Evolutionary conservation across 2,888 invertebrate species (phyloP).

Genomic region (Lithophane ornitopus): DNA sequence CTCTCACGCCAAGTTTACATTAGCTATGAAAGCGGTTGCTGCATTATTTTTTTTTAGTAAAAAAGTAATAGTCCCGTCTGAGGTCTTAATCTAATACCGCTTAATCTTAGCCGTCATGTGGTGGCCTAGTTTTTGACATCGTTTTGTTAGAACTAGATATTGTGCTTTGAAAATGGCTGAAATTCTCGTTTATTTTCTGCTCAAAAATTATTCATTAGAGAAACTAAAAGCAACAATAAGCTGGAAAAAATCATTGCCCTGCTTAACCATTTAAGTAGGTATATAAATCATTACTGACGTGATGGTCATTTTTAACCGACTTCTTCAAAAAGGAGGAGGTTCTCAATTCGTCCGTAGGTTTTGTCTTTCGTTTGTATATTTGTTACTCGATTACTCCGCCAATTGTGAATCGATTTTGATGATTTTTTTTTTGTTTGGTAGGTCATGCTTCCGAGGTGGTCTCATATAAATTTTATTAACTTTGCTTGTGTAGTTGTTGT

Average conservation of each 20-base stretch:
- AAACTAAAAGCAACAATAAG: neutral
- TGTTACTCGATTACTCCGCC: too few species aligned
- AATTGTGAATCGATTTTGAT: too few species aligned
- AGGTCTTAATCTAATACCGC: slow-evolving; percentile 64
- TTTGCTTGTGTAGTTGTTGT: too few species aligned
- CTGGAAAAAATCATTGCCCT: neutral
- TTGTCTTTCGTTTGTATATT: too few species aligned
- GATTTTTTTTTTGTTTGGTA: too few species aligned
- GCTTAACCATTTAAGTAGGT: too few species aligned
- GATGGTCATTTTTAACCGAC: too few species aligned
- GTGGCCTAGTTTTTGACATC: slow-evolving; percentile 29
- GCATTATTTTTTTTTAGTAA: slow-evolving; percentile 63
- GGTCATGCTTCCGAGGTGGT: too few species aligned
- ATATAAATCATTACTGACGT: too few species aligned
- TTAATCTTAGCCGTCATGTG: slow-evolving; percentile 47
- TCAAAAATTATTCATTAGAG: neutral
- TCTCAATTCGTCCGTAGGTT: too few species aligned
- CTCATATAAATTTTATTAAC: too few species aligned
- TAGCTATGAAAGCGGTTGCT: slow-evolving; percentile 68
- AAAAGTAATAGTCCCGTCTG: slow-evolving; percentile 57
- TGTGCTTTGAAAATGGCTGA: slow-evolving; percentile 12
- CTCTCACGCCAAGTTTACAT: slow-evolving; percentile 76
- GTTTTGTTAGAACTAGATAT: slow-evolving; percentile 29
- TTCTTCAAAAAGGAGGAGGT: too few species aligned
- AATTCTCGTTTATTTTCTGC: neutral